Conservation (phyloP, 2,113 vertebrate species). For the Xenopus laevis region DNA sequence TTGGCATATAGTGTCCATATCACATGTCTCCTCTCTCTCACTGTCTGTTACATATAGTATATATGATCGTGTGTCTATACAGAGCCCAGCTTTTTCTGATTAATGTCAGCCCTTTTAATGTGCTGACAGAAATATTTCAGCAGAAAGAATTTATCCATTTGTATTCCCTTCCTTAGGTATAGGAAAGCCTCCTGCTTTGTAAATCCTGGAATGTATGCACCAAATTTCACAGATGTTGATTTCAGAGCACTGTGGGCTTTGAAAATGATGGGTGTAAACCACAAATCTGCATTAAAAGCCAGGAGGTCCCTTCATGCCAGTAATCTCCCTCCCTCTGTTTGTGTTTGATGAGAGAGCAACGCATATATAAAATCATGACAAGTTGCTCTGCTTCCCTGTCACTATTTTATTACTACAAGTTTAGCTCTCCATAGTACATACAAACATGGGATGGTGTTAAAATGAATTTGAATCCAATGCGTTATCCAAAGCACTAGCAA, state of each 20-base stretch:
- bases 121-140: constrained; percentile 60
- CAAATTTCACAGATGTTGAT: constrained; percentile 26
- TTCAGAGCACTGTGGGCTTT: constrained; percentile 3
- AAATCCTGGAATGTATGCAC: constrained; percentile 56
- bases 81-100: constrained; percentile 25
- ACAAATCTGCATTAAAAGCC: constrained; percentile 2
- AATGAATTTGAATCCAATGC: not conserved
- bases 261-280: constrained; percentile 21
- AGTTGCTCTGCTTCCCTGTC: not conserved
- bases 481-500: too few relatives aligned
- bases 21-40: too few relatives aligned
- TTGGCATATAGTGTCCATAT: too few relatives aligned
- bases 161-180: constrained; percentile 55
- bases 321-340: constrained; percentile 9
- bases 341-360: not conserved
- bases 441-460: not conserved
- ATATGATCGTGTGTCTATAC: too few relatives aligned
- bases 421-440: too few relatives aligned
- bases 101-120: constrained; percentile 58
- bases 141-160: constrained; percentile 61
- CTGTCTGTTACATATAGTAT: too few relatives aligned
- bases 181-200: constrained; percentile 42
- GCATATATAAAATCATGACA: constrained; percentile 1
- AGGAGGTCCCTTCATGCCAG: constrained; percentile 5
- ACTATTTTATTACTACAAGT: not conserved